Evolutionary conservation across 2,888 invertebrate genomes (phyloP), one percentile per base, ranked within the genome.

Genomic region (Megaustenia siamemsis): DNA sequence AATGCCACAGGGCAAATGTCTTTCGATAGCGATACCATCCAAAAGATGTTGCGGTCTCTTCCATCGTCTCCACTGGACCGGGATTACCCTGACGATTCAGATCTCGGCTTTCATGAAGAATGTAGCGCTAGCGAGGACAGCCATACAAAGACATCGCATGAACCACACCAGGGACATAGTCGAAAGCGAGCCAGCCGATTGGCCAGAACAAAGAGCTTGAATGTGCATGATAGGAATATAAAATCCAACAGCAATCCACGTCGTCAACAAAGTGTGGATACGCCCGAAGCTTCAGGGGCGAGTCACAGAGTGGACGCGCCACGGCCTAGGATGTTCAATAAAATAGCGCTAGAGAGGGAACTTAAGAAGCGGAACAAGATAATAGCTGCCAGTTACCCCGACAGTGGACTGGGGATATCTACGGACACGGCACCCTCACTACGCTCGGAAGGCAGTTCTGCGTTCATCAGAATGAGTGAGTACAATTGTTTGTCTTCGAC

Each of bases 1-100:
- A 84, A 90, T 40, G 92, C 92, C 18, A 87, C 89, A 10, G 89
- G 89, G 83, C 92, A 91, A 84, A 92, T 95, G 87, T 94, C 93
- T 85, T 94, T 96, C 94, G 97, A 97, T 94, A 96, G 97, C 92
- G 96, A 96, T 93, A 98, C 98, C 15, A 95, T 98, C 90, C 98
- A 98, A 94, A 96, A 97, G 88, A 98, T 98, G 97, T 95, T 98
- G 90, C 98, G 98, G 93, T 98, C 98, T 79, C 97, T 98, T 96
- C 97, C 98, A 43, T 89, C 89, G 12, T 91, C 91, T 18, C 90
- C 92, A 0, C 89, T 88, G 21, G 88, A 87, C 69, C 86, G 90
- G 79, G 88, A 88, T 32, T 86, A 81, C 69, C 85, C 90, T 75
- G 86, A 89, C 53, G 88, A 91, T 79, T 83, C 87, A 69, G 92